Evolutionary conservation across 2,888 invertebrate genomes (phyloP), one percentile per base, ranked within the genome.

Genomic region (Ashinkailepas kermadecensis): DNA sequence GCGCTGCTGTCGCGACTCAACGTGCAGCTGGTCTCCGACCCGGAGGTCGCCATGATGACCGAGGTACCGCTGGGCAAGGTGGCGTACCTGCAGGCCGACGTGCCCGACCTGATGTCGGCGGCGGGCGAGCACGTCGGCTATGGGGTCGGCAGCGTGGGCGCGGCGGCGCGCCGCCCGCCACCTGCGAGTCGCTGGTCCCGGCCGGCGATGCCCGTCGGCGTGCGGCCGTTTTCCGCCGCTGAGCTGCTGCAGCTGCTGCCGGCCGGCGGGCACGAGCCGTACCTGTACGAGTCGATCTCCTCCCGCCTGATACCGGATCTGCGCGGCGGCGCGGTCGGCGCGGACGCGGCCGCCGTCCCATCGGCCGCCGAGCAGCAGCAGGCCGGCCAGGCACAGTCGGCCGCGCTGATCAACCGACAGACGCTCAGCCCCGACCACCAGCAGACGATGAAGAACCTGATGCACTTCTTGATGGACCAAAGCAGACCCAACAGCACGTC

Each of bases 41-140:
- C 74, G 6, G 74, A 74, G 74, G 56, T 74, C 13, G 74, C 74
- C 56, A 74, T 74, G 74, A 56, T 56, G 21, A 74, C 74, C 9
- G 74, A 74, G 74, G 56, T 56, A 54, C 74, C 74, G 54, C 74
- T 74, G 54, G 74, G 39, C 9, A 18, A 74, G 21, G 54, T 74
- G 18, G 54, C 74, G 21, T 74, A 74, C 54, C 13, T 74, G 74
- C 74, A 74, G 56, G 21, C 74, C 11, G 56, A 56, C 13, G 21
- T 9, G 39, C 39, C 39, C 39, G 39, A 39, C 39, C 39, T 39
- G 39, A 39, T 39, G 39, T 39, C 39, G 39, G 39, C 39, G 39
- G 39, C 39, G 39, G 39, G 39, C 39, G 39, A 39, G 39, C 39
- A 39, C 39, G 39, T 39, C 39, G 39, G 39, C 39, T 39, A 39